A percentile compares a stretch with the other conserved stretches of the same genome.
Conservation (phyloP, 2,888 invertebrate species). For the Lochmaea capreae region DNA sequence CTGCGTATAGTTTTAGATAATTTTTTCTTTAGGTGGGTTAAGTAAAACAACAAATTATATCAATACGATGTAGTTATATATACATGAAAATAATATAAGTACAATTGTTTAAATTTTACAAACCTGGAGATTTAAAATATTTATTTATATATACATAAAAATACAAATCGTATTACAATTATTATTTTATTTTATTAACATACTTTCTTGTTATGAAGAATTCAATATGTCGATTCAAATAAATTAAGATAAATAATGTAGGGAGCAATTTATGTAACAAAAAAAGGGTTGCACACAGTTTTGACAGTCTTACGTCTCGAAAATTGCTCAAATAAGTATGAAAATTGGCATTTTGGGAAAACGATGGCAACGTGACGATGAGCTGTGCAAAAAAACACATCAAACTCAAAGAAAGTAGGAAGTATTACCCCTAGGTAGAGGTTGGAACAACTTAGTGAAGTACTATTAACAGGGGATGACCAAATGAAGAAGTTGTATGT, state of each 20-base stretch:
- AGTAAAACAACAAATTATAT: background rate
- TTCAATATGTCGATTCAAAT: constrained; percentile 23
- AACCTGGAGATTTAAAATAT: constrained; percentile 7
- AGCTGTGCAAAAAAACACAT: too few relatives aligned
- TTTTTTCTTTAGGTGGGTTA: background rate
- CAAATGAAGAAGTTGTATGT: too few relatives aligned
- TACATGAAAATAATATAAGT: constrained; percentile 24
- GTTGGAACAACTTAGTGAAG: too few relatives aligned
- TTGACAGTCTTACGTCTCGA: background rate
- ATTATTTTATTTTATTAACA: constrained; percentile 17
- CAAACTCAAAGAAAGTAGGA: too few relatives aligned
- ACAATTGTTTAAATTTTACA: constrained; percentile 36
- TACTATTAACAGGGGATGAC: too few relatives aligned
- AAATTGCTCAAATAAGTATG: background rate
- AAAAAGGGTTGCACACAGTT: background rate
- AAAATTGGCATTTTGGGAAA: too few relatives aligned
- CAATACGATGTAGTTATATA: constrained; percentile 18
- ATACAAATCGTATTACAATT: constrained; percentile 33
- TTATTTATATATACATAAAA: constrained; percentile 36
- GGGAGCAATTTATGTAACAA: constrained; percentile 31
- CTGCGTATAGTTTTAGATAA: background rate
- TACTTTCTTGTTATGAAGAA: constrained; percentile 12
- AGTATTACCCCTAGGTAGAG: too few relatives aligned
- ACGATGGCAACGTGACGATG: too few relatives aligned
- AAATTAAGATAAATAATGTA: constrained; percentile 37